Base-by-base conservation (phyloP, 1,140 invertebrate species). In the Holotrichia oblita region DNA sequence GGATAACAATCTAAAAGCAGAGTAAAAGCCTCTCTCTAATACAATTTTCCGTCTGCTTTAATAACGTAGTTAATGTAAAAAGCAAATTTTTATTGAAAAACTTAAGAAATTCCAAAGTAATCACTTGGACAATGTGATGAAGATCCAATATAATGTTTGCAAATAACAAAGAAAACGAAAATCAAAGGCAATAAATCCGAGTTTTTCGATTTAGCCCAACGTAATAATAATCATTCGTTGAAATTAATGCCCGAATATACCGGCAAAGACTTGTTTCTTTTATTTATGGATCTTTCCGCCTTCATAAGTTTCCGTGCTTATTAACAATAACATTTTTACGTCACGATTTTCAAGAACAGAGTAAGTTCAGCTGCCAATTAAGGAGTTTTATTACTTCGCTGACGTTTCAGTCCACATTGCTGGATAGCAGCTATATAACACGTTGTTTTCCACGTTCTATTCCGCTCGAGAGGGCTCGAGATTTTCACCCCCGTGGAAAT, bases 351-450 rank as follows among this genome's bases (percentile, higher is more conserved):
- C 44, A 48, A 48, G 44, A 48, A 9, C 44, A 10, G 44, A 48
- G 44, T 12, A n/a, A 8, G 12, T 48, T 48, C 44, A 12, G 3
- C 44, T 48, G 12, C 44, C 44, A 48, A 48, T 48, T 48, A 48
- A 12, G 44, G 44, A 48, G 44, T 48, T 48, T 48, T 48, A 48
- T 48, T 48, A 48, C 44, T 48, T 48, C n/a, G 44, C 44, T 48
- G 44, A 48, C 44, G 44, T 48, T 48, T n/a, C n/a, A 3, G 44
- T 48, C 12, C 12, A n/a, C n/a, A 48, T 10, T n/a, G 42, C 42
- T 10, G 10, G n/a, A n/a, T n/a, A n/a, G n/a, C 42, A 48, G 9
- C 42, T 14, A 9, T 2, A n/a, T 12, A 12, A 12, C 41, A 42
- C 2, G 41, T 42, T 42, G 41, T 42, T 42, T 42, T 42, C 2